Evolutionary conservation across 2,113 vertebrate species (phyloP).

Genomic region (Dryoscopus gambensis): DNA sequence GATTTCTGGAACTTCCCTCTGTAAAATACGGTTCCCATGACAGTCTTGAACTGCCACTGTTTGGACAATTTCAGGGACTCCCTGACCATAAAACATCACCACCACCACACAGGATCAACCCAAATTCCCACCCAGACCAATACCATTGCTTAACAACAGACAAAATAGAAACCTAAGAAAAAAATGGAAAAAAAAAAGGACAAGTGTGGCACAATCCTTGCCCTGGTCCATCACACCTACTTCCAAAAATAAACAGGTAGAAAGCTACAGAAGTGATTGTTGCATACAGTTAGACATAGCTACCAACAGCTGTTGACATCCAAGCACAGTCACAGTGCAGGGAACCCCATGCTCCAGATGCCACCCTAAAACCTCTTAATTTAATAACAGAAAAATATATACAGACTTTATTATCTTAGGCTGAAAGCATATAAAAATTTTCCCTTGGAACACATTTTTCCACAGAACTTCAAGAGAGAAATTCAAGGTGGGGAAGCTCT

Average conservation of each 20-base stretch:
- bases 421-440: background rate
- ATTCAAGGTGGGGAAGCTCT: background rate
- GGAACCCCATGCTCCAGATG: background rate
- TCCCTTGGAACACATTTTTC: background rate
- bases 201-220: background rate
- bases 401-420: background rate
- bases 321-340: background rate
- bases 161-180: background rate
- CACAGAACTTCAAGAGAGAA: background rate
- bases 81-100: background rate
- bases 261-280: background rate
- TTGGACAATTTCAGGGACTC: background rate
- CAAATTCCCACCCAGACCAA: background rate
- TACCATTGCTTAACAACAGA: background rate
- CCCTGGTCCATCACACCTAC: background rate
- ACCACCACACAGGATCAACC: background rate
- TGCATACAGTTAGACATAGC: background rate
- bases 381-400: background rate
- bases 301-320: background rate
- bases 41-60: background rate
- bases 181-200: rapidly evolving
- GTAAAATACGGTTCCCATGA: background rate
- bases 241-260: background rate
- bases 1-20: background rate
- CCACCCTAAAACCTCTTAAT: background rate